These are phyloP conservation scores for Oplegnathus fasciatus DNA, from an alignment of 2,113 vertebrate species.

Conservation along the genomic window DNA sequence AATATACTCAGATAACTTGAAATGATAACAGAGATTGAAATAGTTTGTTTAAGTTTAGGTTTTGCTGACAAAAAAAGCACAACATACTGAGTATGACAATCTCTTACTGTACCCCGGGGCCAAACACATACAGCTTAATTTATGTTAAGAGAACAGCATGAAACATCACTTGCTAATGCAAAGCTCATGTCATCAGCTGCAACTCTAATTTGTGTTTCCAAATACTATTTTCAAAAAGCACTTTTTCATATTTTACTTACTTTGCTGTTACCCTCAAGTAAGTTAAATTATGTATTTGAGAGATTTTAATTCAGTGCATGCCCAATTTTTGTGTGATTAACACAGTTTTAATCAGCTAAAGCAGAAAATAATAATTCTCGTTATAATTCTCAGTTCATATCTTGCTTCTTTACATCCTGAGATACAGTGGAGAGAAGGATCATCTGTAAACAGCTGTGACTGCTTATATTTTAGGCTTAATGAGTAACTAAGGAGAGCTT, in stretches of 20 bases:
- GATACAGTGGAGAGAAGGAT: neutral
- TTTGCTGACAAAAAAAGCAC: neutral
- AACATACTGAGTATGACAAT: neutral
- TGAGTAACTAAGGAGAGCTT: neutral
- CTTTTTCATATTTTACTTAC: neutral
- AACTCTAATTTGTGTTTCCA: neutral
- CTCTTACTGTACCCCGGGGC: neutral
- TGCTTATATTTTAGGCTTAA: neutral
- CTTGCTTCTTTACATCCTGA: neutral
- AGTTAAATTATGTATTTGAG: slow-evolving; percentile 10
- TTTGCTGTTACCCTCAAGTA: neutral
- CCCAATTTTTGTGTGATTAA: neutral
- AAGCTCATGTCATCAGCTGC: neutral
- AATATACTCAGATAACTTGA: neutral
- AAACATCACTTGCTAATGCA: neutral
- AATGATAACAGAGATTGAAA: neutral
- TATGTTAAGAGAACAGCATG: neutral
- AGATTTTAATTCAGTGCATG: neutral
- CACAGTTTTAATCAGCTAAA: neutral
- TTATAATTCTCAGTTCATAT: neutral
- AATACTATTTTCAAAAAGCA: neutral
- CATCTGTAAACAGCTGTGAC: neutral
- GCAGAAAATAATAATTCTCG: neutral
- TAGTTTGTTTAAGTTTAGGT: neutral
- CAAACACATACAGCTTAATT: neutral